Evolutionary conservation across 2,888 invertebrate species (phyloP).

Genomic region (Dryobota labecula): DNA sequence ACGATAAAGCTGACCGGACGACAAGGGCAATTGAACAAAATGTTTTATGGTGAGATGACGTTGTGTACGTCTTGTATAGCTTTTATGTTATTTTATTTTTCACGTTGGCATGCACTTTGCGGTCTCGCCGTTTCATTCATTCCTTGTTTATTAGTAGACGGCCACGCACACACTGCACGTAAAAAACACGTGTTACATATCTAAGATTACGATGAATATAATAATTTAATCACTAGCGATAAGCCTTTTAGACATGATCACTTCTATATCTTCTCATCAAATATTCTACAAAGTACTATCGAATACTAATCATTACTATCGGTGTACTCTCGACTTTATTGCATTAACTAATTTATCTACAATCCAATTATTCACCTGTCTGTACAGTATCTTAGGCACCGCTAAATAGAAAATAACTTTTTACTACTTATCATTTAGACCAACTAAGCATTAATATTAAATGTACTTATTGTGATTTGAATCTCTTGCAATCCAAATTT

Average conservation of each 20-base stretch:
- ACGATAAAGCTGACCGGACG: conserved; percentile 78
- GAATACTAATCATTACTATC: conserved; percentile 30
- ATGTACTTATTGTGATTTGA: conserved; percentile 6
- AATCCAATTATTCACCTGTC: conserved; percentile 22
- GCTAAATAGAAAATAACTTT: conserved; percentile 32
- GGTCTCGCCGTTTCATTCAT: conserved; percentile 77
- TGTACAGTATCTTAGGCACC: conserved; percentile 26
- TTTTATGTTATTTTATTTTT: conserved; percentile 80
- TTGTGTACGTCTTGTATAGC: conserved; percentile 82
- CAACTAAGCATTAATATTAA: not conserved
- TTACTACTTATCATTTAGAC: conserved; percentile 28
- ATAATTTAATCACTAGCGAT: conserved; percentile 22
- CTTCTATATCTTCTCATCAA: conserved; percentile 18
- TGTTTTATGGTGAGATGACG: conserved; percentile 90
- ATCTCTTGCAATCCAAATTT: conserved; percentile 10
- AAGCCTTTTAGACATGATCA: conserved; percentile 12
- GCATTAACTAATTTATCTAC: conserved; percentile 35
- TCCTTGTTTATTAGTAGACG: conserved; percentile 73
- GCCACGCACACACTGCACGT: conserved; percentile 84
- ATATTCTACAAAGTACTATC: conserved; percentile 24
- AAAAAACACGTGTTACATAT: conserved; percentile 73
- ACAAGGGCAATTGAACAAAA: conserved; percentile 85
- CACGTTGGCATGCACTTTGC: conserved; percentile 85
- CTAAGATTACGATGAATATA: conserved; percentile 48
- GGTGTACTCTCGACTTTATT: conserved; percentile 34